These are phyloP conservation scores for Suricata suricatta DNA, from an alignment of 2,113 vertebrate species.

Conservation along the genomic window DNA sequence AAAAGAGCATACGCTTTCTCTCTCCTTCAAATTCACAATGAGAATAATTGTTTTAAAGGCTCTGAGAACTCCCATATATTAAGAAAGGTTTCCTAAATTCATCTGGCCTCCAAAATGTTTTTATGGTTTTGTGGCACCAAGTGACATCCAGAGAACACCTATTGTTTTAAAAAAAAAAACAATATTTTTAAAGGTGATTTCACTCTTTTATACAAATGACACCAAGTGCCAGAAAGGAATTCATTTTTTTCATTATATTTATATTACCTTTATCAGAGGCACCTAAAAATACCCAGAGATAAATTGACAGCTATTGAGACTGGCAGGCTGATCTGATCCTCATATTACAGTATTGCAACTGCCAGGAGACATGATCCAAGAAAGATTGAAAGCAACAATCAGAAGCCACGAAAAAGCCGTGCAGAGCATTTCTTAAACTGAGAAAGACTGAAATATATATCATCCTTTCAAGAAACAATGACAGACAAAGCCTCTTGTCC, in stretches of 20 bases:
- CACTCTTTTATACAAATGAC: conserved; percentile 37
- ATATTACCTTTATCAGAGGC: conserved; percentile 66
- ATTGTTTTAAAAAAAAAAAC: not conserved
- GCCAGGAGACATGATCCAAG: conserved; percentile 62
- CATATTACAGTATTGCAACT: conserved; percentile 27
- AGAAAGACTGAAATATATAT: not conserved
- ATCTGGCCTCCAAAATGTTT: conserved; percentile 4
- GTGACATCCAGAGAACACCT: not conserved
- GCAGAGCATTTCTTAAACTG: conserved; percentile 7
- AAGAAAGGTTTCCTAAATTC: conserved; percentile 13
- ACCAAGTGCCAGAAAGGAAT: conserved; percentile 64
- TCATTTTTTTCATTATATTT: conserved; percentile 65
- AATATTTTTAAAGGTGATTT: conserved; percentile 51
- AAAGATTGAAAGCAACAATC: conserved; percentile 68
- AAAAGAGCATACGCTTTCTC: not conserved
- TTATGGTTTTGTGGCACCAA: not conserved
- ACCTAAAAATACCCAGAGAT: conserved; percentile 69
- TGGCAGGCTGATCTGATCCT: conserved; percentile 65
- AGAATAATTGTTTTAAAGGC: not conserved
- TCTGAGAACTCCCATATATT: not conserved
- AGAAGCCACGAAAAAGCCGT: not conserved
- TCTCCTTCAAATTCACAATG: not conserved
- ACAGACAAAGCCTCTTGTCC: not conserved
- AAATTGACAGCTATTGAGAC: conserved; percentile 66
- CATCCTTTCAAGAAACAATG: conserved; percentile 4